These are phyloP conservation scores for Chorisops tibialis DNA, from an alignment of 2,888 invertebrate genomes.

Conservation along the genomic window DNA sequence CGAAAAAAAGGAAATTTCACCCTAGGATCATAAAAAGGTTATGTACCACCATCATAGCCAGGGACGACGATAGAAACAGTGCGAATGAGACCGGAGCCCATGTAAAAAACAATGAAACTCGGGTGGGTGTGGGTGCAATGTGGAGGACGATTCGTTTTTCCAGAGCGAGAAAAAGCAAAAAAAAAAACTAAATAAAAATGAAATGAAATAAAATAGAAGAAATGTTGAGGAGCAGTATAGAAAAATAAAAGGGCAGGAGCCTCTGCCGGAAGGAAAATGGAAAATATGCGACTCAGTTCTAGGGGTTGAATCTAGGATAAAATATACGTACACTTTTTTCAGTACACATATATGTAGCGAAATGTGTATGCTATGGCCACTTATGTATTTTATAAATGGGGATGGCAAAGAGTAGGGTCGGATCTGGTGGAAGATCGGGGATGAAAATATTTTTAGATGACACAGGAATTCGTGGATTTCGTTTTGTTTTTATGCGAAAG, in stretches of 20 bases:
- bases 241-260: conserved; percentile 3
- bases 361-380: conserved; percentile 23
- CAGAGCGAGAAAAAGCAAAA: conserved; percentile 1
- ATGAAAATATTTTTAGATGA: conserved; percentile 33
- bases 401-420: conserved; percentile 5
- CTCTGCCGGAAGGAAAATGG: conserved; percentile 13
- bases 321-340: conserved; percentile 18
- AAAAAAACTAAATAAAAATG: conserved; percentile 10
- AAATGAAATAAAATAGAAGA: conserved; percentile 7
- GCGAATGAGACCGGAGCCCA: neutral
- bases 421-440: conserved; percentile 4
- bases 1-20: conserved; percentile 23
- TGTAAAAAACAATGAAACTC: conserved; percentile 18
- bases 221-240: neutral
- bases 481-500: conserved; percentile 16
- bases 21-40: conserved; percentile 24
- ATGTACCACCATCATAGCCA: conserved; percentile 23
- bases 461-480: conserved; percentile 33
- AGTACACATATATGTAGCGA: conserved; percentile 2
- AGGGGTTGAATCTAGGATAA: conserved; percentile 22
- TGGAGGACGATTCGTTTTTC: conserved; percentile 12
- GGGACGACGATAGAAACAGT: neutral
- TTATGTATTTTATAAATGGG: neutral
- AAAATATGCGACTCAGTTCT: conserved; percentile 20
- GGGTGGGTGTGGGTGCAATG: conserved; percentile 9